These are phyloP conservation scores for Xanthia icteritia DNA, from an alignment of 2,888 invertebrate species.

Conservation along the genomic window DNA sequence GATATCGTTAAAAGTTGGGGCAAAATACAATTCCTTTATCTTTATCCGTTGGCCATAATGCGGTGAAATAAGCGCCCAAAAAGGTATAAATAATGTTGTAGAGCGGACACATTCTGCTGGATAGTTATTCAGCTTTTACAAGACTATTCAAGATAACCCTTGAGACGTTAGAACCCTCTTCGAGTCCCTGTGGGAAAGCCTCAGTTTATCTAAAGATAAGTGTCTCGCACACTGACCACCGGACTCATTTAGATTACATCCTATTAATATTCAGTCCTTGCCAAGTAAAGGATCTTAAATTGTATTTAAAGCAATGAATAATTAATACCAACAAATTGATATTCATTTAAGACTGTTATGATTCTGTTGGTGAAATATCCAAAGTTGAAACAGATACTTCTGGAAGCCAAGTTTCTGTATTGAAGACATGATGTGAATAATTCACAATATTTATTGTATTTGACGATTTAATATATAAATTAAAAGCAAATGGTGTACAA, in stretches of 20 bases:
- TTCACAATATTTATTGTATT: constrained; percentile 11
- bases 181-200: constrained; percentile 71
- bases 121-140: constrained; percentile 74
- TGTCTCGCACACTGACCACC: constrained; percentile 73
- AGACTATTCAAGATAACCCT: constrained; percentile 79
- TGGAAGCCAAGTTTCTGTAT: constrained; percentile 24
- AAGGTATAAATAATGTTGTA: constrained; percentile 66
- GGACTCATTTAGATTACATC: constrained; percentile 67
- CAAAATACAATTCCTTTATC: constrained; percentile 56
- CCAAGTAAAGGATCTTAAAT: constrained; percentile 53
- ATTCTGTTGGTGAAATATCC: constrained; percentile 40
- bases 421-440: constrained; percentile 26
- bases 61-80: constrained; percentile 58
- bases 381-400: constrained; percentile 31
- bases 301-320: constrained; percentile 57
- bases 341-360: constrained; percentile 42
- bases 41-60: constrained; percentile 56
- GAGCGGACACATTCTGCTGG: constrained; percentile 66
- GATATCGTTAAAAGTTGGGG: constrained; percentile 34
- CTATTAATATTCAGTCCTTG: constrained; percentile 63
- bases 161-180: constrained; percentile 71
- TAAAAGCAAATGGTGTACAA: constrained; percentile 17
- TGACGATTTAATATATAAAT: constrained; percentile 23
- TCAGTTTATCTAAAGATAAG: constrained; percentile 73
- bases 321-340: constrained; percentile 49